A percentile compares a stretch with the other conserved stretches of the same genome.
Conservation (phyloP, 2,888 invertebrate genomes). For the Syrphus vitripennis region DNA sequence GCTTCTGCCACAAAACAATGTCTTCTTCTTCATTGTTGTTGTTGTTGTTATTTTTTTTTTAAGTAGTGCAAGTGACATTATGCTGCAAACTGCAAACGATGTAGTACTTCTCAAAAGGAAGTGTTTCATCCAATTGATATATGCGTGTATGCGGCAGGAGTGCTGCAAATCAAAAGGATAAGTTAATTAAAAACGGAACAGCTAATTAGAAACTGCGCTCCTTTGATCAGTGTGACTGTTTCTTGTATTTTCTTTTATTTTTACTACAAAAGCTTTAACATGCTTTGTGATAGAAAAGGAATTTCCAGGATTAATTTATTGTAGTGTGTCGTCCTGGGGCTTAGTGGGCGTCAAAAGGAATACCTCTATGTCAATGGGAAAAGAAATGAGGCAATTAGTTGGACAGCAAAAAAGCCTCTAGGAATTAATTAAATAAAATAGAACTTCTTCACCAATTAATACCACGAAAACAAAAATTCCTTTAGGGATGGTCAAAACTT, state of each 20-base stretch:
- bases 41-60: background rate
- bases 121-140: conserved; percentile 25
- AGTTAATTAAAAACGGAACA: conserved; percentile 70
- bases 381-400: conserved; percentile 47
- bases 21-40: conserved; percentile 23
- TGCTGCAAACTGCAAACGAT: conserved; percentile 12
- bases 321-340: conserved; percentile 44
- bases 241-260: conserved; percentile 25
- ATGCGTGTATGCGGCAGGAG: conserved; percentile 49
- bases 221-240: conserved; percentile 50
- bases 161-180: conserved; percentile 62
- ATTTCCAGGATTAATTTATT: conserved; percentile 32
- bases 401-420: conserved; percentile 20
- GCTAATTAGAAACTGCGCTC: conserved; percentile 63
- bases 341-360: background rate
- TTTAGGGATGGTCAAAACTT: background rate
- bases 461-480: background rate
- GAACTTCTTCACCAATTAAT: background rate
- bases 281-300: conserved; percentile 2
- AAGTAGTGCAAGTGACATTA: conserved; percentile 42
- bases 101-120: conserved; percentile 32
- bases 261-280: background rate
- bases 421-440: conserved; percentile 41
- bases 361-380: conserved; percentile 12
- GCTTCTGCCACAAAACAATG: conserved; percentile 36